A percentile compares a stretch with the other conserved stretches of the same genome.
Evolutionary conservation across 2,888 invertebrate species (phyloP).

Genomic region (Hydroisotoma schaefferi): DNA sequence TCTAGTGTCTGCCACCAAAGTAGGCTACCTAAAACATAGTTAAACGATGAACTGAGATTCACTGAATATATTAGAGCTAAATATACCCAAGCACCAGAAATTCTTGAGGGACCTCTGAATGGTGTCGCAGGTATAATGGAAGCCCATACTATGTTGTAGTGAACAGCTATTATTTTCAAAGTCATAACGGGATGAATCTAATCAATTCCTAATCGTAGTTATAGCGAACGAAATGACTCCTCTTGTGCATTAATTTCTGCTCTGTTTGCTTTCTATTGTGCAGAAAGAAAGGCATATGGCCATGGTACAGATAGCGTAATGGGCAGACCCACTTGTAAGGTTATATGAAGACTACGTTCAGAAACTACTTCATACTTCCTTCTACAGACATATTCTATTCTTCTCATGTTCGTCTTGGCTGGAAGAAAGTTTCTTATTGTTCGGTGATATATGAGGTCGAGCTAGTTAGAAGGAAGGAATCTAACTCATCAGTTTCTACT

Average conservation of each 20-base stretch:
- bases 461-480: conserved; percentile 9
- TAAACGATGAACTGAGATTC: no score
- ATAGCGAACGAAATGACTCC: conserved; percentile 1
- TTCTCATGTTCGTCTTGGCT: conserved; percentile 2
- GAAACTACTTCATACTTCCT: no score
- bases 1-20: no score
- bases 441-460: conserved; percentile 13
- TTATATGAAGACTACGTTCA: no score
- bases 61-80: no score
- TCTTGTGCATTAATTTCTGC: conserved; percentile 14
- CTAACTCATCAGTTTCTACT: conserved; percentile 12
- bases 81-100: no score
- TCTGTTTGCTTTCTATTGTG: conserved; percentile 15
- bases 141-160: no score
- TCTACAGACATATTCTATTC: conserved; percentile 8
- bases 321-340: no score
- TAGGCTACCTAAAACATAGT: no score
- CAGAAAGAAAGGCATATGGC: conserved; percentile 5
- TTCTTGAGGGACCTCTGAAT: no score
- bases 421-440: conserved; percentile 21
- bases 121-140: no score
- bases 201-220: conserved; percentile 8
- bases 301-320: no score
- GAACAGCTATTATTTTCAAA: conserved; percentile 7
- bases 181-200: conserved; percentile 7